phyloP scores from a whole-genome alignment of 1,140 invertebrate species.

The Campoletis sonorensis region DNA sequence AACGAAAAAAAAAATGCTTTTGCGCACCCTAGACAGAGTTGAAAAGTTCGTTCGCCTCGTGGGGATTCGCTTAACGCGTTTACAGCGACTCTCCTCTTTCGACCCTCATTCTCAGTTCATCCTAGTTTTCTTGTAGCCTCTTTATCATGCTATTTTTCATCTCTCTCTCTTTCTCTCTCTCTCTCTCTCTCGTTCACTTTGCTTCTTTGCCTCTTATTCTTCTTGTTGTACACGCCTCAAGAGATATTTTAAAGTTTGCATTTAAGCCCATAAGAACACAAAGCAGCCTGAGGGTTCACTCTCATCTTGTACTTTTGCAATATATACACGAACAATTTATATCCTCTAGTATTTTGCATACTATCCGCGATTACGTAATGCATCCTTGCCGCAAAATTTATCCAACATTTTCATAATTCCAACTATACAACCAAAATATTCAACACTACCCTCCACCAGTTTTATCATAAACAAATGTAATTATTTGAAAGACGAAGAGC shows the following conservation, averaged over 20 bases:
- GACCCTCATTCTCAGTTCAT: neutral
- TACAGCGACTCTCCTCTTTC: neutral
- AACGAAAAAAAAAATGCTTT: conserved; percentile 13
- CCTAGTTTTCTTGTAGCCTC: neutral
- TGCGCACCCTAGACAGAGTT: conserved; percentile 10
- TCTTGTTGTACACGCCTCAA: neutral
- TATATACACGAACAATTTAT: neutral
- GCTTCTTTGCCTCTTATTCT: neutral
- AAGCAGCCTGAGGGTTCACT: neutral
- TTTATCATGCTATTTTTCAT: neutral
- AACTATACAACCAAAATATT: neutral
- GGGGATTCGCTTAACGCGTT: conserved; percentile 28
- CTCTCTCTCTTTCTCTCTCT: neutral
- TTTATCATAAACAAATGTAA: neutral
- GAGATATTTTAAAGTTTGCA: conserved; percentile 31
- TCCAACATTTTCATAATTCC: neutral
- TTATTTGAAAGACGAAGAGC: neutral
- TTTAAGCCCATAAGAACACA: conserved; percentile 14
- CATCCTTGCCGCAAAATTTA: neutral
- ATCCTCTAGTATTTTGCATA: conserved; percentile 11
- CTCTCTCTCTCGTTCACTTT: neutral
- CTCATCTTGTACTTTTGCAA: neutral
- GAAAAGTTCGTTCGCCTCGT: conserved; percentile 31
- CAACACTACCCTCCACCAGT: no score
- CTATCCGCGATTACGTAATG: neutral